A percentile compares a stretch with the other conserved stretches of the same genome.
Conservation (phyloP, 2,113 vertebrate species). For the Arizona elegans region DNA sequence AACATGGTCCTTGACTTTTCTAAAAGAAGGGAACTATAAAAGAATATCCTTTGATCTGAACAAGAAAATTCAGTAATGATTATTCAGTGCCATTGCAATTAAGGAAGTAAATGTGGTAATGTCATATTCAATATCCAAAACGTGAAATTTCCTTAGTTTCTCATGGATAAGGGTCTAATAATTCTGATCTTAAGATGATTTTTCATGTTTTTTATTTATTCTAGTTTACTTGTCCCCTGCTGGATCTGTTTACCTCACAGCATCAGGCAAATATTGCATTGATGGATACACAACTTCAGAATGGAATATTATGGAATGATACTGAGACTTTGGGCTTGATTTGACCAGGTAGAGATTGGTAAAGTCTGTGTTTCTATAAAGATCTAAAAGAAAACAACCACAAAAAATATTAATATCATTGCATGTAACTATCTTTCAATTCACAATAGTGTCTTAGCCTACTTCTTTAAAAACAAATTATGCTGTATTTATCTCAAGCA, state of each 20-base stretch:
- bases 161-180: too few relatives aligned
- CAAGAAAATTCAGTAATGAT: background rate
- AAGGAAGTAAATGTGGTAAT: background rate
- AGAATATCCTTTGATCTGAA: background rate
- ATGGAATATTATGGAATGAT: constrained; percentile 77
- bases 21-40: background rate
- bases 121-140: background rate
- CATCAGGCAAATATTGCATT: constrained; percentile 82
- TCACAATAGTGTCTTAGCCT: background rate
- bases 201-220: too few relatives aligned
- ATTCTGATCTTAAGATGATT: too few relatives aligned
- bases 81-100: background rate
- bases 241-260: constrained; percentile 75
- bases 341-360: constrained; percentile 78
- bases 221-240: too few relatives aligned
- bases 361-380: constrained; percentile 82
- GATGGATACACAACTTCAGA: constrained; percentile 80
- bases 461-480: too few relatives aligned
- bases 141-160: background rate
- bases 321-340: constrained; percentile 78
- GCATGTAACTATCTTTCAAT: background rate
- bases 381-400: constrained; percentile 55
- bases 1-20: background rate
- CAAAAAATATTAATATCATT: background rate
- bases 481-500: too few relatives aligned